These are phyloP conservation scores for Ciconia stormi DNA, from an alignment of 2,113 vertebrate genomes.

Conservation along the genomic window DNA sequence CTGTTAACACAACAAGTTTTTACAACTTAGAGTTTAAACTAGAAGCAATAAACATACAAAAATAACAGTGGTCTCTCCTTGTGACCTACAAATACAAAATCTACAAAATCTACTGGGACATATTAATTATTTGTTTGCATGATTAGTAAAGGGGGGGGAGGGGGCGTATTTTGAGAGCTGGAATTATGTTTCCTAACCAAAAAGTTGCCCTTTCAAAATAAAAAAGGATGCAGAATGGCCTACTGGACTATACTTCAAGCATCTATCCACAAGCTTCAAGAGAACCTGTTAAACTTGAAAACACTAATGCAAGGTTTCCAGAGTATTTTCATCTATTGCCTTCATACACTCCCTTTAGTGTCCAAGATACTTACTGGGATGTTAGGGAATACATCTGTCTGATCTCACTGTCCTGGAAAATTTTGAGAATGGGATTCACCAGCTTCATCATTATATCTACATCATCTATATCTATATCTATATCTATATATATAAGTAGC, in stretches of 20 bases:
- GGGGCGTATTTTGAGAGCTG: background rate
- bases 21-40: background rate
- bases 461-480: too few species aligned
- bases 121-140: background rate
- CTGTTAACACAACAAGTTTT: background rate
- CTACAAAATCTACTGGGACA: background rate
- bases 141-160: fast-evolving
- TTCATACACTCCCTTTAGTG: background rate
- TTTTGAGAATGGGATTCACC: background rate
- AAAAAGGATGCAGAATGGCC: background rate
- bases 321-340: background rate
- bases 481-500: background rate
- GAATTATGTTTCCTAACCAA: background rate
- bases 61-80: background rate
- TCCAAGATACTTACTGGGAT: background rate
- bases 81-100: background rate
- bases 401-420: background rate
- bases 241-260: background rate
- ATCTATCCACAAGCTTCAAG: background rate
- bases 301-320: background rate
- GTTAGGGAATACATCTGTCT: background rate
- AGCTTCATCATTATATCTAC: background rate
- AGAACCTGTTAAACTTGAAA: background rate
- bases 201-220: background rate
- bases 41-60: background rate